Evolutionary conservation across 2,113 vertebrate species (phyloP), one percentile per base, ranked within the genome.

Genomic region (Pollimyrus isidori): DNA sequence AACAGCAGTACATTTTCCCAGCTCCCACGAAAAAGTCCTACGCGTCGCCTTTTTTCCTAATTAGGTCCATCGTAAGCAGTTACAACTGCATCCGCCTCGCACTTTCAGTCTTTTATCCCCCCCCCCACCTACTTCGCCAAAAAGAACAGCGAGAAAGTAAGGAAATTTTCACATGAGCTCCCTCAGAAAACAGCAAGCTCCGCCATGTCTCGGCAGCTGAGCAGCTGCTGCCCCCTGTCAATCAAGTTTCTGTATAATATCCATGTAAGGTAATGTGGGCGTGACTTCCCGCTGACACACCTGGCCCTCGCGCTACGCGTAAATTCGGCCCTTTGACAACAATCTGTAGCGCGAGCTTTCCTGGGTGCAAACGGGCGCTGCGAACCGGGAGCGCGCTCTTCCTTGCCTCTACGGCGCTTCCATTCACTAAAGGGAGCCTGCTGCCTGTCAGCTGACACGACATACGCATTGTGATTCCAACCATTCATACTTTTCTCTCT

Each of bases 161-260:
- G 50, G 19, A 90, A 93, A 94, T 91, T 93, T 91, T 89, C 87
- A 10, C 23, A 19, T 15, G 49, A 92, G 92, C 90, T 89, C 48
- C 92, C 89, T 62, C 91, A 88, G 94, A 21, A 90, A 94, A 94
- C 94, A 88, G 90, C 91, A 76, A 93, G 94, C 94, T 95, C 95
- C 95, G 94, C 95, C 95, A 96, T 95, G 93, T 93, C 94, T 94
- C 92, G 89, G 90, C 87, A 89, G 89, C 52, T 88, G 35, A 93
- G 93, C 92, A 93, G 93, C 94, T 96, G 95, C 95, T 96, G 91
- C 92, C 35, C 89, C 90, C 92, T 92, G 93, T 94, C 95, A 95
- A 95, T 95, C 95, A 95, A 88, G 91, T 89, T 89, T 92, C 90
- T 88, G 92, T 86, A 87, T 90, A 89, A 89, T 94, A 93, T 93